phyloP scores from a whole-genome alignment of 2,888 invertebrate species.

The Acanthosepion esculentum region DNA sequence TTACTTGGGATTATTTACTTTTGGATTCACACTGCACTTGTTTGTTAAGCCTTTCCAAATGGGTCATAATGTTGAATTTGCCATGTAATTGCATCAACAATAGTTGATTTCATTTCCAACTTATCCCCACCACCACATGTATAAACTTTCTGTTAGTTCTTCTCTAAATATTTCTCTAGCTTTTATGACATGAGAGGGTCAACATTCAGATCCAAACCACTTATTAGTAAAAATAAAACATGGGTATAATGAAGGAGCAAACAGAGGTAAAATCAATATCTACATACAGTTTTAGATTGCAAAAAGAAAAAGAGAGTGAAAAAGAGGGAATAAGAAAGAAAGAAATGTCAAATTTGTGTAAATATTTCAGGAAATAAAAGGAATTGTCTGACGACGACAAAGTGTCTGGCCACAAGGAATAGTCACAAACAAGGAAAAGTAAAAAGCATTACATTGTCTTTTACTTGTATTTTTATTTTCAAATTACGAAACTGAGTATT shows the following conservation, averaged over 20 bases:
- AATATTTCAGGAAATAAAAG: too few species aligned
- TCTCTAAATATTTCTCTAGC: background rate
- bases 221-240: slow-evolving; percentile 6
- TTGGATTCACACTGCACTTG: background rate
- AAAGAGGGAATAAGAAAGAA: too few species aligned
- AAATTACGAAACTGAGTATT: too few species aligned
- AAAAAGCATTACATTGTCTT: too few species aligned
- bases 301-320: too few species aligned
- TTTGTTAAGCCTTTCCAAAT: background rate
- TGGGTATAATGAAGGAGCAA: background rate
- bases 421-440: too few species aligned
- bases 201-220: background rate
- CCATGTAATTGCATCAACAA: background rate
- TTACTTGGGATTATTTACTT: background rate
- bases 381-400: too few species aligned
- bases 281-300: background rate
- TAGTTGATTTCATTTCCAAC: background rate
- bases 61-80: background rate
- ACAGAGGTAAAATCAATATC: background rate
- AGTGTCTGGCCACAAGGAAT: too few species aligned
- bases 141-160: background rate
- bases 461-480: too few species aligned
- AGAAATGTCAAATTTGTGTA: too few species aligned
- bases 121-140: background rate
- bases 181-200: slow-evolving; percentile 8